Conservation (phyloP, 92 coral and sea anemone species). For the Actinernus sp. region DNA sequence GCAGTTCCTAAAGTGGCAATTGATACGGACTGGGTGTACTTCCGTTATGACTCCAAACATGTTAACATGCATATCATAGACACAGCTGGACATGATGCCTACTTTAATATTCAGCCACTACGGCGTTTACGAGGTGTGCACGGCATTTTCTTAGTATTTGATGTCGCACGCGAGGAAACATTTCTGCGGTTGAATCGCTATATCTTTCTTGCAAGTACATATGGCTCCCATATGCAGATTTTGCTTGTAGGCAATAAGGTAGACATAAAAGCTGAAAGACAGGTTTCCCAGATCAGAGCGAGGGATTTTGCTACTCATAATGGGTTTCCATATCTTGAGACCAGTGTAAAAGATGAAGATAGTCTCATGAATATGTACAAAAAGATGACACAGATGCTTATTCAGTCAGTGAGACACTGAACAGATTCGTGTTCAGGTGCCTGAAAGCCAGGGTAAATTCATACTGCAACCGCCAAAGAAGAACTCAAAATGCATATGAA, state of each 20-base stretch:
- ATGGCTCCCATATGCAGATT: constrained; percentile 31
- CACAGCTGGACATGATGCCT: constrained; percentile 85
- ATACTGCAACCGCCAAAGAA: too few relatives aligned
- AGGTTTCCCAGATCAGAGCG: constrained; percentile 38
- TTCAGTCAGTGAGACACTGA: constrained; percentile 60
- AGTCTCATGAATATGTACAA: constrained; percentile 67
- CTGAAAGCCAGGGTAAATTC: too few relatives aligned
- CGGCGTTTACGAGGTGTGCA: constrained; percentile 79
- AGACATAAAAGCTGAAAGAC: constrained; percentile 42
- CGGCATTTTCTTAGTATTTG: constrained; percentile 76
- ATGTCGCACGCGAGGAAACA: constrained; percentile 57
- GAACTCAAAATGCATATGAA: too few relatives aligned
- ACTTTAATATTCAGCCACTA: constrained; percentile 59
- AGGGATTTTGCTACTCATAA: constrained; percentile 42
- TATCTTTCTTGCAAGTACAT: constrained; percentile 59
- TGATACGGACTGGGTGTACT: constrained; percentile 52
- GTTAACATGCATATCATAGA: constrained; percentile 61
- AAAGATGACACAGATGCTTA: constrained; percentile 47
- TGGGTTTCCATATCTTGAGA: constrained; percentile 69
- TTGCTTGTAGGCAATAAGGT: constrained; percentile 76
- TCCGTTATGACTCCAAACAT: constrained; percentile 64
- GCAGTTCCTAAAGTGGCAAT: constrained; percentile 58
- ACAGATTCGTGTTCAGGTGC: constrained; percentile 13
- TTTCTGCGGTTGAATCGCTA: constrained; percentile 57
- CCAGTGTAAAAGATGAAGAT: constrained; percentile 59